These are phyloP conservation scores for Periophthalmus magnuspinnatus DNA, from an alignment of 2,797 vertebrate genomes.

Conservation along the genomic window DNA sequence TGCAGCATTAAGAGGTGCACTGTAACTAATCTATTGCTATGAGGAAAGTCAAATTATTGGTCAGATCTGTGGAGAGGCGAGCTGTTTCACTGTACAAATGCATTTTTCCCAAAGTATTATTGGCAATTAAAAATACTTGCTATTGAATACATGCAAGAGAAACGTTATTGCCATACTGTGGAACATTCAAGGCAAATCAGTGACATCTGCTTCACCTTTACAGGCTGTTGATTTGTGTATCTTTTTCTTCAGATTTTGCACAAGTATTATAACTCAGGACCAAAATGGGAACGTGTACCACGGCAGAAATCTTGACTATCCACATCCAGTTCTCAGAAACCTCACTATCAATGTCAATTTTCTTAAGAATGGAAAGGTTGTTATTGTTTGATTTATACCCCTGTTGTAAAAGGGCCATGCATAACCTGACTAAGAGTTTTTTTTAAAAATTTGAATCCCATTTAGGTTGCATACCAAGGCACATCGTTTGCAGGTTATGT, in stretches of 20 bases:
- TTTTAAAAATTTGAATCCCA: neutral
- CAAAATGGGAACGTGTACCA: conserved; percentile 85
- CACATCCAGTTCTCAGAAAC: conserved; percentile 80
- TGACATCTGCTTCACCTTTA: neutral
- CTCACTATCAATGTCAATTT: conserved; percentile 85
- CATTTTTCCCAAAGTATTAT: too few relatives aligned
- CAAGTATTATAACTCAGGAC: conserved; percentile 90
- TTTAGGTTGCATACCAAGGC: conserved; percentile 84
- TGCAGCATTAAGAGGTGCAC: too few relatives aligned
- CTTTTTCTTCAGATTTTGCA: conserved; percentile 84
- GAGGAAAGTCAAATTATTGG: neutral
- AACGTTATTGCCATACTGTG: neutral
- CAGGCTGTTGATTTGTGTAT: neutral
- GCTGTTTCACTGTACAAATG: too few relatives aligned
- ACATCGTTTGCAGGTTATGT: conserved; percentile 92
- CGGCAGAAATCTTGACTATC: conserved; percentile 91
- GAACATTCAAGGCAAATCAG: neutral
- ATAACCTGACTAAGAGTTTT: neutral
- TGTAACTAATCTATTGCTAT: neutral
- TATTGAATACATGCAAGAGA: too few relatives aligned
- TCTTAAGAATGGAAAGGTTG: conserved; percentile 80
- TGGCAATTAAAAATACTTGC: too few relatives aligned
- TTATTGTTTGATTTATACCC: conserved; percentile 65
- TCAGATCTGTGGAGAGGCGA: neutral
- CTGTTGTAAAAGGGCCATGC: neutral